These are phyloP conservation scores for Etheostoma spectabile DNA, from an alignment of 2,113 vertebrate genomes.

Conservation along the genomic window DNA sequence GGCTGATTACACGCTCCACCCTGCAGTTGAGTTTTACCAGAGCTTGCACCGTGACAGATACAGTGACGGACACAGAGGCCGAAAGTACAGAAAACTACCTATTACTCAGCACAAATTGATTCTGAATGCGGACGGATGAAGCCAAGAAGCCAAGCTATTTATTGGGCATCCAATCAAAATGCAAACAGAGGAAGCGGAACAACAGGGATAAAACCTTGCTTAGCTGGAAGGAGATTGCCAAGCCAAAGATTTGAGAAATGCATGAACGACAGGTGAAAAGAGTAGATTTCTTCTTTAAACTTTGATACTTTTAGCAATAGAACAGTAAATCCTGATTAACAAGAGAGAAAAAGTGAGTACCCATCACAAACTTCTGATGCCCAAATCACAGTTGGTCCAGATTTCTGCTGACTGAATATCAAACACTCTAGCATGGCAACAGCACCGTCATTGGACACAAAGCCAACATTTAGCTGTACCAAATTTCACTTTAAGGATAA, in stretches of 20 bases:
- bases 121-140: conserved; percentile 26
- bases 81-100: conserved; percentile 5
- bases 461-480: conserved; percentile 12
- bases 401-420: conserved; percentile 23
- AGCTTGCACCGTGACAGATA: conserved; percentile 14
- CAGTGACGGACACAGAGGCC: conserved; percentile 10
- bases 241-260: conserved; percentile 1
- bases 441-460: conserved; percentile 11
- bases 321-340: conserved; percentile 19
- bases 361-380: conserved; percentile 10
- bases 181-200: conserved; percentile 8
- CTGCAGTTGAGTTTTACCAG: conserved; percentile 37
- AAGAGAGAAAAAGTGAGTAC: background rate
- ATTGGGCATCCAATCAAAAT: conserved; percentile 38
- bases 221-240: background rate
- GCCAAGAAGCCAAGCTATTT: background rate
- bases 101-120: conserved; percentile 38
- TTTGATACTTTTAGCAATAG: conserved; percentile 5
- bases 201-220: background rate
- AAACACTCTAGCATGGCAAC: conserved; percentile 14
- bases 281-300: background rate
- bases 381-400: conserved; percentile 12
- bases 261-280: background rate
- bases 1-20: conserved; percentile 50
- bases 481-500: conserved; percentile 13